phyloP scores from a whole-genome alignment of 2,113 vertebrate genomes.

The Hippocampus zosterae region DNA sequence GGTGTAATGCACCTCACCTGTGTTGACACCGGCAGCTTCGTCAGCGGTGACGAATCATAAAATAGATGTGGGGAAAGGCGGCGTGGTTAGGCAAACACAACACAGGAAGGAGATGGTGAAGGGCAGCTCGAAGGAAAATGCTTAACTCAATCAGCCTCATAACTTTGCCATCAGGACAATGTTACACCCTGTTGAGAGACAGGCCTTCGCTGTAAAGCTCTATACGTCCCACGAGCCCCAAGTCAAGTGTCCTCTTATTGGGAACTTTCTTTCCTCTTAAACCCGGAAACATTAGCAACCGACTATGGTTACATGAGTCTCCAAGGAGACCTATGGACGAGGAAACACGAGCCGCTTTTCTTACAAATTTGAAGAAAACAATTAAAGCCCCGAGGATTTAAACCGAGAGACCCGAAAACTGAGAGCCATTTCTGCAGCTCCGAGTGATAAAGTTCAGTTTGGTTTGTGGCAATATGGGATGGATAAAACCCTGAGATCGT shows the following conservation, averaged over 20 bases:
- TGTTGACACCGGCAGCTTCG: conserved; percentile 67
- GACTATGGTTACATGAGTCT: conserved; percentile 16
- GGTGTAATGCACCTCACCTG: conserved; percentile 71
- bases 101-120: conserved; percentile 53
- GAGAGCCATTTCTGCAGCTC: background rate
- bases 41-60: conserved; percentile 61
- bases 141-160: conserved; percentile 53
- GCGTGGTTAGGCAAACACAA: conserved; percentile 45
- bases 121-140: conserved; percentile 25
- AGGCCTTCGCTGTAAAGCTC: conserved; percentile 29
- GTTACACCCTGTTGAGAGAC: conserved; percentile 47
- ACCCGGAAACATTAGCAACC: conserved; percentile 10
- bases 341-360: conserved; percentile 13
- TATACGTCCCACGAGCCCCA: conserved; percentile 28
- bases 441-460: background rate
- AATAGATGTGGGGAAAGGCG: conserved; percentile 36
- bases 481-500: no score
- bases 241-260: conserved; percentile 24
- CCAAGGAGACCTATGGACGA: conserved; percentile 8
- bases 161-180: conserved; percentile 59
- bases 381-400: conserved; percentile 12
- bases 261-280: conserved; percentile 30
- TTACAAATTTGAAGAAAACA: conserved; percentile 52
- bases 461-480: background rate
- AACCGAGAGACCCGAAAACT: background rate